Conservation (phyloP, 2,888 invertebrate species). For the Aporophyla lueneburgensis region DNA sequence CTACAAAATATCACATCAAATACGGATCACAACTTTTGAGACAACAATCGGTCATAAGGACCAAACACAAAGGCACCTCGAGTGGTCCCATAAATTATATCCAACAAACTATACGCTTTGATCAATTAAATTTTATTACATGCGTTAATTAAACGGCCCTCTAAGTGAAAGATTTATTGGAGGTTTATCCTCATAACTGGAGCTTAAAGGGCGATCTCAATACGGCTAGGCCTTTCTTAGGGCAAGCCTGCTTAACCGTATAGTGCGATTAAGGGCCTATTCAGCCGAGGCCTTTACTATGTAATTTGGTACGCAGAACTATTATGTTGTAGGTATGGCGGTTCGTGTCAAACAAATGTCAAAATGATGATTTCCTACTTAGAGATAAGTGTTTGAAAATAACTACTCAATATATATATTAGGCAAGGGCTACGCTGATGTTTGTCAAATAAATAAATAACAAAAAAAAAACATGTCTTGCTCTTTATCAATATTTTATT, state of each 20-base stretch:
- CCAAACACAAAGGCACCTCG: conserved; percentile 66
- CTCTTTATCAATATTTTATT: neutral
- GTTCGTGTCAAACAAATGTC: conserved; percentile 13
- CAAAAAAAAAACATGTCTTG: neutral
- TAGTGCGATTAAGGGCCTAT: conserved; percentile 76
- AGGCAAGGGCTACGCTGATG: too few species aligned
- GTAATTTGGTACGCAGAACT: conserved; percentile 63
- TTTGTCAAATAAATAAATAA: too few species aligned
- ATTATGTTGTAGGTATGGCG: conserved; percentile 42
- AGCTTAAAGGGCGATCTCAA: conserved; percentile 86
- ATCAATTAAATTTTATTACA: conserved; percentile 90
- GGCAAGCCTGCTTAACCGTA: conserved; percentile 69
- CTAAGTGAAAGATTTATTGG: conserved; percentile 89
- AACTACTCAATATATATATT: too few species aligned
- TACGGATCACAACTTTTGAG: conserved; percentile 23
- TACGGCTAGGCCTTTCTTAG: conserved; percentile 74
- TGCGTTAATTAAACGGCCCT: conserved; percentile 87
- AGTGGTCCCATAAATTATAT: conserved; percentile 76
- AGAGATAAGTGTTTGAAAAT: neutral
- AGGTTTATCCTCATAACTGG: conserved; percentile 89
- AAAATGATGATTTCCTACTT: neutral
- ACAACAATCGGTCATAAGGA: conserved; percentile 47
- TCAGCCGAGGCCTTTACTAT: conserved; percentile 64
- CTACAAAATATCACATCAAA: conserved; percentile 7
- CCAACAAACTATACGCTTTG: conserved; percentile 83